These are phyloP conservation scores for Alligator sinensis DNA, from an alignment of 2,113 vertebrate genomes.

Conservation along the genomic window DNA sequence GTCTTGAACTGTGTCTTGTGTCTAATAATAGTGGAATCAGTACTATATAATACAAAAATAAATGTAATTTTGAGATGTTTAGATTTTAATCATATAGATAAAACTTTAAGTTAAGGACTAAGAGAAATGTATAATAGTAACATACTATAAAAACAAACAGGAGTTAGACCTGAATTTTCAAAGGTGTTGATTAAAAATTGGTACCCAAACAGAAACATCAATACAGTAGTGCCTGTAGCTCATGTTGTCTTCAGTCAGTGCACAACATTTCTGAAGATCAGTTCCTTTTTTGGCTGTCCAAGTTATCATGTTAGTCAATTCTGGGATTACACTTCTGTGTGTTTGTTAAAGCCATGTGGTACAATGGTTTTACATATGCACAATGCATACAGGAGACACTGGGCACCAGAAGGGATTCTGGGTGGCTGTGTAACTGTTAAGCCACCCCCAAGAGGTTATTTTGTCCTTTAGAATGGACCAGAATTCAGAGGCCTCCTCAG, in stretches of 20 bases:
- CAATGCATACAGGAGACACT: too few relatives aligned
- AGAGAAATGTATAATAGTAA: neutral
- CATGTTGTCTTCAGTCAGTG: neutral
- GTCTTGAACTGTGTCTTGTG: neutral
- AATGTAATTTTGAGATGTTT: neutral
- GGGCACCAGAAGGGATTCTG: too few relatives aligned
- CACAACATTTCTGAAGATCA: neutral
- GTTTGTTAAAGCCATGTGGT: too few relatives aligned
- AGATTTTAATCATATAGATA: neutral
- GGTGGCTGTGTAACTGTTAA: neutral
- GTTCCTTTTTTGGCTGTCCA: too few relatives aligned
- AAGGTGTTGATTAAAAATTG: neutral
- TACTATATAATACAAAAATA: neutral
- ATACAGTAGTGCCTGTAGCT: neutral
- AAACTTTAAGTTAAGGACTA: neutral
- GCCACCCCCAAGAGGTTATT: neutral
- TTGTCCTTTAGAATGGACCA: neutral
- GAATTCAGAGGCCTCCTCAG: neutral
- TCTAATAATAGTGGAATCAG: neutral
- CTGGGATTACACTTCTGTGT: too few relatives aligned
- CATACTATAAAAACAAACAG: neutral
- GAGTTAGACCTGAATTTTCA: neutral
- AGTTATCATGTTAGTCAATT: too few relatives aligned
- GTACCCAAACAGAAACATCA: neutral
- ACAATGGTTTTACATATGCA: too few relatives aligned